phyloP scores from a whole-genome alignment of 2,797 vertebrate genomes.

The Micromesistius poutassou region DNA sequence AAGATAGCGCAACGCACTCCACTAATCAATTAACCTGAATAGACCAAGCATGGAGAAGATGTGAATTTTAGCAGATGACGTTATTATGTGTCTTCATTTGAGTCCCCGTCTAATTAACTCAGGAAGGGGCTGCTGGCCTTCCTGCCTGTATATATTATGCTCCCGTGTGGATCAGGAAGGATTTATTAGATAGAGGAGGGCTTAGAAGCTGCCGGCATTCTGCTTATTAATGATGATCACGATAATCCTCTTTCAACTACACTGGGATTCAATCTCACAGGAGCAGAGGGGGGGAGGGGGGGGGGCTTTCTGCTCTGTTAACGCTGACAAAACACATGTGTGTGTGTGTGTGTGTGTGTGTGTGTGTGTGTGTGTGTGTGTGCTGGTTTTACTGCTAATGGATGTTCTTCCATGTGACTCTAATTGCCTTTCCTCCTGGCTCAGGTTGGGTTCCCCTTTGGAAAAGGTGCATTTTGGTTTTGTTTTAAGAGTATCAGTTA shows the following conservation, averaged over 20 bases:
- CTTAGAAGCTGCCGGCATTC: slow-evolving; percentile 61
- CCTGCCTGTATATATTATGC: slow-evolving; percentile 65
- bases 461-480: not conserved
- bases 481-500: not conserved
- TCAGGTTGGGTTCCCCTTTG: not conserved
- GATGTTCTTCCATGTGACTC: too few relatives aligned
- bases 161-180: slow-evolving; percentile 62
- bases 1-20: not conserved
- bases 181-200: slow-evolving; percentile 66
- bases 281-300: not conserved
- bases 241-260: slow-evolving; percentile 62
- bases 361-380: too few relatives aligned
- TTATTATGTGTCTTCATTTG: slow-evolving; percentile 26
- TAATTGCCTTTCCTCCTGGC: not conserved
- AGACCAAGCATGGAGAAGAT: not conserved
- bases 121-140: slow-evolving; percentile 31
- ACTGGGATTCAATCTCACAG: slow-evolving; percentile 27
- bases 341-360: not conserved
- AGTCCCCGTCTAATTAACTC: slow-evolving; percentile 46
- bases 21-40: not conserved
- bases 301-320: not conserved
- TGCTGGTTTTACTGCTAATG: too few relatives aligned
- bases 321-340: not conserved
- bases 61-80: slow-evolving; percentile 1
- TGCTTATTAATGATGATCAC: slow-evolving; percentile 69